Percentiles rank a stretch among this genome's conserved stretches.
phyloP scores from a whole-genome alignment of 2,113 vertebrate genomes.

The Shinisaurus crocodilurus region DNA sequence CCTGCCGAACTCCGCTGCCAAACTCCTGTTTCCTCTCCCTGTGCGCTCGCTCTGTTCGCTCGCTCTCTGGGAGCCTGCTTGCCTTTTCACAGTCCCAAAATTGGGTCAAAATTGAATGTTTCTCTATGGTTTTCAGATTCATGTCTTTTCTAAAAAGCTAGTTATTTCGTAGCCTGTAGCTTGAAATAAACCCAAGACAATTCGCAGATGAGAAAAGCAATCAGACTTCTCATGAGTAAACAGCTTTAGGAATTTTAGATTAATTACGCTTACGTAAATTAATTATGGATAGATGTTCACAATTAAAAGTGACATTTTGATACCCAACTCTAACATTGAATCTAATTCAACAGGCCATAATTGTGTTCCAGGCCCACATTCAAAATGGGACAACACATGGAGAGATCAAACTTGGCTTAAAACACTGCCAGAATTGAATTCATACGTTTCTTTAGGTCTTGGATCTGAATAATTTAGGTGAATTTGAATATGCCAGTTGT shows the following conservation, averaged over 20 bases:
- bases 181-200: background rate
- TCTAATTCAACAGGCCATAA: background rate
- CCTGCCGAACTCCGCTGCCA: no score
- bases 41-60: no score
- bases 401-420: background rate
- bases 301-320: slow-evolving; percentile 27
- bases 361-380: slow-evolving; percentile 3
- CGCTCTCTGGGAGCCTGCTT: no score
- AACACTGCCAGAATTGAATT: background rate
- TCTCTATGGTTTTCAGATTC: background rate
- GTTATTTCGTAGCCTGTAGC: background rate
- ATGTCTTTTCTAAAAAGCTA: background rate
- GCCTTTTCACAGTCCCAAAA: background rate
- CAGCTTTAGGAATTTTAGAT: slow-evolving; percentile 21
- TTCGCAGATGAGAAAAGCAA: background rate
- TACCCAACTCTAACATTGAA: slow-evolving; percentile 16
- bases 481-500: background rate
- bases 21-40: no score
- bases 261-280: slow-evolving; percentile 20
- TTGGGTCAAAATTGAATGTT: background rate
- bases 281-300: slow-evolving; percentile 21
- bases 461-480: background rate
- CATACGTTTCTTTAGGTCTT: background rate
- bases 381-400: background rate
- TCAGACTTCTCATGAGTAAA: slow-evolving; percentile 15